Evolutionary conservation across 2,888 invertebrate genomes (phyloP).

Genomic region (Coleophora deauratella): DNA sequence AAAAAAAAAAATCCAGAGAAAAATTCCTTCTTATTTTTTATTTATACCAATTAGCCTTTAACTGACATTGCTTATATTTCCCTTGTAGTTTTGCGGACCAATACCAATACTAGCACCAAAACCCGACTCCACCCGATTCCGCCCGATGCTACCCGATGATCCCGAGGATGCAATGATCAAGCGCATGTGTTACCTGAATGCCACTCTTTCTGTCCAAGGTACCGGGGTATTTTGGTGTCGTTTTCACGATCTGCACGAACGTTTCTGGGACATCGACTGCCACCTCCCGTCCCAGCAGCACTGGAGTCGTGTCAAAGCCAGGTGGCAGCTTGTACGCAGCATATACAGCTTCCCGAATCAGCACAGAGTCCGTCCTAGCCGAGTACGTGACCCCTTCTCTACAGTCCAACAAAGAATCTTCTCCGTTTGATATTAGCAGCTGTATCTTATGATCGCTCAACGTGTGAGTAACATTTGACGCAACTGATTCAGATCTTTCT

Average conservation of each 20-base stretch:
- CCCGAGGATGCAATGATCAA: constrained; percentile 19
- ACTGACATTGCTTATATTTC: too few species aligned
- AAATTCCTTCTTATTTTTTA: too few species aligned
- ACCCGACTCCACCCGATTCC: too few species aligned
- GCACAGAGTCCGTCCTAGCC: constrained; percentile 65
- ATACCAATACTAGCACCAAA: too few species aligned
- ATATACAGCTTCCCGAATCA: constrained; percentile 64
- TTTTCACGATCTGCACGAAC: constrained; percentile 88
- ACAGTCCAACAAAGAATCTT: constrained; percentile 60
- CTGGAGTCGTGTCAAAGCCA: constrained; percentile 66
- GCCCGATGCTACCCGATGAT: too few species aligned
- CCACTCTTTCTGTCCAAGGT: constrained; percentile 70
- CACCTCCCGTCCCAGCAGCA: constrained; percentile 74
- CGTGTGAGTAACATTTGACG: constrained; percentile 43
- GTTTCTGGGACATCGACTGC: constrained; percentile 93
- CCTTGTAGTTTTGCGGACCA: too few species aligned
- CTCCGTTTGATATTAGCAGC: constrained; percentile 60
- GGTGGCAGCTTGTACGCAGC: constrained; percentile 64
- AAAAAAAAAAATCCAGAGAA: too few species aligned
- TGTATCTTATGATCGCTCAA: constrained; percentile 63
- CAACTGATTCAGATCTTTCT: constrained; percentile 51
- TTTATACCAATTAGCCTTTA: too few species aligned
- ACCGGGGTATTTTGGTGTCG: constrained; percentile 79
- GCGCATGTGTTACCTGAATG: constrained; percentile 54
- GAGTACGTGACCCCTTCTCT: constrained; percentile 64